Evolutionary conservation across 2,888 invertebrate species (phyloP), one percentile per base, ranked within the genome.

Genomic region (Antheraea assamensis): DNA sequence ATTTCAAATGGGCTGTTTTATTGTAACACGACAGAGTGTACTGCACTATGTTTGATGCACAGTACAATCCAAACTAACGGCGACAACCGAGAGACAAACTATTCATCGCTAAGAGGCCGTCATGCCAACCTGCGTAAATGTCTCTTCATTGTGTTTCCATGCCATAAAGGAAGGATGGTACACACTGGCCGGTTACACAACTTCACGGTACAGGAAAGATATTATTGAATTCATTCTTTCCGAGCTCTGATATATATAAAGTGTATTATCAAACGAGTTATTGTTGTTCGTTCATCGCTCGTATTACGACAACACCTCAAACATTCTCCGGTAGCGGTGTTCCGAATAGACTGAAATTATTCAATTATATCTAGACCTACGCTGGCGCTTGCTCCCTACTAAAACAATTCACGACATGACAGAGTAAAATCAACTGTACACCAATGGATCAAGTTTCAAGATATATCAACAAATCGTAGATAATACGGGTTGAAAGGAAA

Each of bases 271-370:
- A 42, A 13, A 42, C 10, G 13, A 10, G 3, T 24, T 58, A 1
- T 10, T n/a, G 13, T 24, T 64, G 17, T 30, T 68, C 17, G 27
- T 31, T 68, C 35, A 68, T 31, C 31, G 68, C n/a, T 21, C 10
- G 24, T 35, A 17, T 21, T 68, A 35, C 35, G 68, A 35, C 68
- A 35, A 21, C 35, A 68, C n/a, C 35, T 10, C 24, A 21, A 35
- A 68, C 19, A 68, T 19, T 68, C 68, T 68, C 81, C 78, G 81
- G 82, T 80, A 81, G 82, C 78, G 76, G 76, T 79, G 83, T 77
- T 80, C 84, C 73, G 83, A 80, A 82, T 84, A 81, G 72, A 75
- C 73, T 74, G 73, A 75, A 82, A 83, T 83, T 83, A 84, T 83
- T 83, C 82, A 82, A 82, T 82, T 81, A 81, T 52, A 68, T 35